Base-by-base conservation (phyloP, 2,888 invertebrate species). In the Herminia tarsipennalis region DNA sequence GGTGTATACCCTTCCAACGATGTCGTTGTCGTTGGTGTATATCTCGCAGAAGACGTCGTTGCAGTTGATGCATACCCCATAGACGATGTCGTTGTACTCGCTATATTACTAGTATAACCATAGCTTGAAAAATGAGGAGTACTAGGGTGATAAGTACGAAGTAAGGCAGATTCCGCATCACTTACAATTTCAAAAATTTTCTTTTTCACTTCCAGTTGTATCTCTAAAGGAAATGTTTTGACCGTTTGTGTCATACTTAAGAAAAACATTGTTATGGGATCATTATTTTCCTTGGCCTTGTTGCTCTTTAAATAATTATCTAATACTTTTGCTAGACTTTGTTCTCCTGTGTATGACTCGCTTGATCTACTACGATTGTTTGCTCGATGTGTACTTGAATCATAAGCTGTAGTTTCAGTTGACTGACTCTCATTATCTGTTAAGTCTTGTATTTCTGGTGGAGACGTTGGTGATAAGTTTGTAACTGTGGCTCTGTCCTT, bases 111-210 rank as follows among this genome's bases (percentile, higher is more conserved):
- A 38, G 38, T 38, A 38, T 38, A 38, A 45, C 38, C 45, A 45
- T 38, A 38, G 38, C 33, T 45, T 45, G 45, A 45, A 45, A 45
- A 45, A 45, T 45, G 45, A 45, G 45, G 45, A 45, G 45, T 45
- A n/a, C 45, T 45, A 45, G 38, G 44, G 33, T 45, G 44, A 45
- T 45, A 45, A 45, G 33, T 44, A 44, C 27, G 44, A 44, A 44
- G 37, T 37, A 37, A 43, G 36, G 42, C 42, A 36, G 42, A 43
- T 41, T 41, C 27, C 41, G 41, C 33, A 41, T 41, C 41, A 34
- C 28, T 43, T 43, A 36, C 42, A 43, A 43, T 35, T 43, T 43
- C 28, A 43, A 43, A 36, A 42, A 18, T 9, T 4, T 12, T n/a
- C 9, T 34, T 41, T 28, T 41, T 41, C 41, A 41, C 16, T 41